Conservation (phyloP, 2,113 vertebrate species). For the Echinops telfairi region DNA sequence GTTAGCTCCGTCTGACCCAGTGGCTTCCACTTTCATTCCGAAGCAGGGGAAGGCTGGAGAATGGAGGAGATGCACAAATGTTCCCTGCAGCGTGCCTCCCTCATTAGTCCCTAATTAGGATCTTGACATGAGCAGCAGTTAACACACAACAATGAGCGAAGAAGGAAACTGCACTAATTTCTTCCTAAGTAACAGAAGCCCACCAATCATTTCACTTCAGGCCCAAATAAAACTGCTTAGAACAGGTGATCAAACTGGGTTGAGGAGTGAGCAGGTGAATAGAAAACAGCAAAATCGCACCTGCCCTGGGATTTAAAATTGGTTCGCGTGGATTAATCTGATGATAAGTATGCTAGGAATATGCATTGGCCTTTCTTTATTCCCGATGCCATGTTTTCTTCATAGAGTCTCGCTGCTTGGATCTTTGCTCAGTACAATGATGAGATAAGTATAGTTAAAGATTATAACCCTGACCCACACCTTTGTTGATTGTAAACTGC, state of each 20-base stretch:
- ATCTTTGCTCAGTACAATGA: background rate
- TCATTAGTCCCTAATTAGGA: constrained; percentile 1
- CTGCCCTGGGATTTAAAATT: background rate
- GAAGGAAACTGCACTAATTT: background rate
- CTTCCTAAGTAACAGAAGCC: background rate
- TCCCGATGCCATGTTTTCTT: background rate
- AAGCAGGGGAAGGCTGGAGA: background rate
- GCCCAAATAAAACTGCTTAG: background rate
- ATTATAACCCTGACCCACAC: background rate
- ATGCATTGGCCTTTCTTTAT: background rate
- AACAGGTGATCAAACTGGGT: background rate
- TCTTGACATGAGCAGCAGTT: background rate
- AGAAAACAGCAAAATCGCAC: background rate
- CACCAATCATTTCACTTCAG: background rate
- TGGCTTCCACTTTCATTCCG: background rate
- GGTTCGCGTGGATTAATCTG: background rate
- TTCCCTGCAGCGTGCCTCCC: background rate
- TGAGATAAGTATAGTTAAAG: background rate
- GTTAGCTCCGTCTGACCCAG: background rate
- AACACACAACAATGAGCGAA: background rate
- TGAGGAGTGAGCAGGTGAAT: background rate
- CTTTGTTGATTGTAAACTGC: background rate
- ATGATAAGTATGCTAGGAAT: background rate
- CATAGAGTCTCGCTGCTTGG: background rate
- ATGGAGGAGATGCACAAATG: background rate